Conservation (phyloP, 2,797 vertebrate genomes). For the Semotilus atromaculatus region DNA sequence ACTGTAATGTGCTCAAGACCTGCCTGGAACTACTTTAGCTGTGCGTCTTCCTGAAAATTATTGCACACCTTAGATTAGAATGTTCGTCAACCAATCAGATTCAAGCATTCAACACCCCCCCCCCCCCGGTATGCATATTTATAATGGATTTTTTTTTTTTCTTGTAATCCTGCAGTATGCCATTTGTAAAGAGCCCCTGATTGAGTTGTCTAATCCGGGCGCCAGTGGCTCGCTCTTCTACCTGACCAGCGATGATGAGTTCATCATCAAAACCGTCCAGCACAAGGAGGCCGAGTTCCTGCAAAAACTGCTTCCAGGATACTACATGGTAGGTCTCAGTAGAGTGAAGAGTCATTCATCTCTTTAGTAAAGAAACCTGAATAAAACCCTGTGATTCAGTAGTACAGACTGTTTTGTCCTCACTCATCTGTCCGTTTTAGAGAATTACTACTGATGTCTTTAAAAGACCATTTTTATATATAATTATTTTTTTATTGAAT, state of each 20-base stretch:
- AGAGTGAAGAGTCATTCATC: neutral
- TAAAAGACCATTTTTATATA: neutral
- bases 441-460: neutral
- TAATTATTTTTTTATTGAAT: neutral
- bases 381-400: neutral
- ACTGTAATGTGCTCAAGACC: too few species aligned
- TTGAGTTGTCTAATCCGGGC: slow-evolving; percentile 95
- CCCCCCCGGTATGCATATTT: neutral
- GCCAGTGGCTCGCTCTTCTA: slow-evolving; percentile 97
- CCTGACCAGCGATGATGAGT: slow-evolving; percentile 96
- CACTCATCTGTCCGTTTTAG: neutral
- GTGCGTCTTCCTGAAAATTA: too few species aligned
- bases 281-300: slow-evolving; percentile 99
- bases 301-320: slow-evolving; percentile 95
- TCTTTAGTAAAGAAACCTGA: neutral
- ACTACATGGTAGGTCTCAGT: slow-evolving; percentile 90
- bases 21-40: too few species aligned
- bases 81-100: too few species aligned
- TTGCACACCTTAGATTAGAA: too few species aligned
- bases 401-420: slow-evolving; percentile 5
- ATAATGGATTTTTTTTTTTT: slow-evolving; percentile 44
- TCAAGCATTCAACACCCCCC: too few species aligned
- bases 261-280: slow-evolving; percentile 99
- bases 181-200: slow-evolving; percentile 94
- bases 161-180: slow-evolving; percentile 83